Evolutionary conservation across 2,797 vertebrate genomes (phyloP).

Genomic region (Rhinoraja longicauda): DNA sequence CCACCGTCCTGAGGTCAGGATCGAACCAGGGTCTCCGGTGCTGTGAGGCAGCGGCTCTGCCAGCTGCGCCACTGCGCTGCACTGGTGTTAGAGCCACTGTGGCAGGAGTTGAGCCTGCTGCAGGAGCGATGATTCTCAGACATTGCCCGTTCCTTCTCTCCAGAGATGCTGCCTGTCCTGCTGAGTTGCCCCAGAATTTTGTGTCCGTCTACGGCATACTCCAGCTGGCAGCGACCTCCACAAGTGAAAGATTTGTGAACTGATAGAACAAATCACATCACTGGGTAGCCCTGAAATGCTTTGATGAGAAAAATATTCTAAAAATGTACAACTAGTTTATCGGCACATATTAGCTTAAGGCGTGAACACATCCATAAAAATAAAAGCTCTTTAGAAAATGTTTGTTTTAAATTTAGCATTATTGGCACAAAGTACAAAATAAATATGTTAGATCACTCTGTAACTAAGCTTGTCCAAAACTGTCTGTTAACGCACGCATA

Average conservation of each 20-base stretch:
- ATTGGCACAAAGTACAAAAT: not conserved
- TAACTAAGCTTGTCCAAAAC: not conserved
- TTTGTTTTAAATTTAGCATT: not conserved
- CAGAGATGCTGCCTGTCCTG: no score
- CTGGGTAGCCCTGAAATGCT: not conserved
- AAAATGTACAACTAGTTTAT: not conserved
- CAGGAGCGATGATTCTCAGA: not conserved
- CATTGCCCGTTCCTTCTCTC: no score
- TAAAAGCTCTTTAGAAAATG: slow-evolving; percentile 22
- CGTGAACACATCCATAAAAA: not conserved
- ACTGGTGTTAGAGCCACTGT: no score
- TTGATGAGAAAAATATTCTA: not conserved
- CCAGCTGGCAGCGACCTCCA: not conserved
- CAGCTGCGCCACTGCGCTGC: no score
- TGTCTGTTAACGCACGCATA: no score
- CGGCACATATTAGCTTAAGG: not conserved
- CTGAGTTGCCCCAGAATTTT: no score
- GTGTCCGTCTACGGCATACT: no score
- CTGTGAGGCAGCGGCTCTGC: no score
- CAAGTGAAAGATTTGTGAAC: not conserved
- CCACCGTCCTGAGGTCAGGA: no score
- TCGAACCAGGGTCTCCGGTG: no score
- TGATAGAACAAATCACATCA: not conserved
- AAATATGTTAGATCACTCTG: not conserved
- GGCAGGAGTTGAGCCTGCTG: not conserved